Evolutionary conservation across 1,140 invertebrate species (phyloP).

Genomic region (Achroia grisella): DNA sequence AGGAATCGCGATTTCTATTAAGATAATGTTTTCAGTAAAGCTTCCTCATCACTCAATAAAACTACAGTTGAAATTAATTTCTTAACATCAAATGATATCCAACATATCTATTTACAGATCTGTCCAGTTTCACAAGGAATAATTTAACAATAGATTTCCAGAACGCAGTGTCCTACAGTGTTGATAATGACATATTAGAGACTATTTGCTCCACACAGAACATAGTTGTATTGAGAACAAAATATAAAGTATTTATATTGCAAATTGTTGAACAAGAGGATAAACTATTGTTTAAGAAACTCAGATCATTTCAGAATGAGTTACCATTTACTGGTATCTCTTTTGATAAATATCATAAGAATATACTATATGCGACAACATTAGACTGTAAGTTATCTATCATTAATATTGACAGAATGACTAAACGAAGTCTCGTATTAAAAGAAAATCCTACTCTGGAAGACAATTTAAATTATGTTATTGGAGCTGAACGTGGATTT

Average conservation of each 20-base stretch:
- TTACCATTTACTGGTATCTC: conserved; percentile 46
- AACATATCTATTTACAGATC: conserved; percentile 36
- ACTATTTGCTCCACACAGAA: conserved; percentile 37
- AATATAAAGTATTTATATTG: conserved; percentile 44
- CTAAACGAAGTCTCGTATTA: conserved; percentile 35
- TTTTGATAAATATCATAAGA: conserved; percentile 55
- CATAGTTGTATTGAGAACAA: conserved; percentile 43
- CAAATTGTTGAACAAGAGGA: conserved; percentile 26
- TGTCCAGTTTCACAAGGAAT: conserved; percentile 38
- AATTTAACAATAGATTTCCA: conserved; percentile 22
- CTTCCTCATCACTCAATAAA: too few species aligned
- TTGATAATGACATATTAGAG: conserved; percentile 42
- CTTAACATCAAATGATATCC: too few species aligned
- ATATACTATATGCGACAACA: conserved; percentile 50
- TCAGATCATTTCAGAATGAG: conserved; percentile 41
- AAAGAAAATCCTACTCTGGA: conserved; percentile 20
- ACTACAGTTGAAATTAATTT: too few species aligned
- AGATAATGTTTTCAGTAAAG: too few species aligned
- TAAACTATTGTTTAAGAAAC: conserved; percentile 28
- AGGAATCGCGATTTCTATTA: too few species aligned
- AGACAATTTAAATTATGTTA: conserved; percentile 53
- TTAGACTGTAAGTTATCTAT: conserved; percentile 44
- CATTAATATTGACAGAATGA: conserved; percentile 51
- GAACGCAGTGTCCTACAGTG: conserved; percentile 23
- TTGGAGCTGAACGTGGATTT: conserved; percentile 29